Percentiles rank a stretch among this genome's conserved stretches.
Evolutionary conservation across 2,113 vertebrate species (phyloP).

Genomic region (Oryzias celebensis): DNA sequence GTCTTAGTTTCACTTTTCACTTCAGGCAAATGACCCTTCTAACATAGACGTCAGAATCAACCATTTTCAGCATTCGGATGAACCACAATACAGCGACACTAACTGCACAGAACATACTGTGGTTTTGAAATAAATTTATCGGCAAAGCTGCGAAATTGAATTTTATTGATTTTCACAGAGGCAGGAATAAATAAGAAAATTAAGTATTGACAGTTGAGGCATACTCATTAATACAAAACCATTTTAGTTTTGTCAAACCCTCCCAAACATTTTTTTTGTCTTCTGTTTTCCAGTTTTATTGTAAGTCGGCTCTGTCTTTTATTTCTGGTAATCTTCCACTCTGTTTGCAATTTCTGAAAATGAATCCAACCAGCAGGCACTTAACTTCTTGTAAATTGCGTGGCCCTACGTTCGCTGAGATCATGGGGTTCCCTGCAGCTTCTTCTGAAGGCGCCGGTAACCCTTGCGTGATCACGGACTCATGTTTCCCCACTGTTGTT

Average conservation of each 20-base stretch:
- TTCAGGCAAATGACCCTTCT: too few species aligned
- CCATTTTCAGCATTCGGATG: neutral
- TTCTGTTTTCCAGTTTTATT: neutral
- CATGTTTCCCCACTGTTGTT: neutral
- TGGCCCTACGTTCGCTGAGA: neutral
- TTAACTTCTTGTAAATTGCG: neutral
- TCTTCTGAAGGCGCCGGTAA: neutral
- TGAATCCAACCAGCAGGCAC: neutral
- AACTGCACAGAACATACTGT: neutral
- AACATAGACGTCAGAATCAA: too few species aligned
- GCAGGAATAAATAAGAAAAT: constrained; percentile 4
- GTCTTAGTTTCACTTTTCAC: too few species aligned
- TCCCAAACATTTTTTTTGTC: neutral
- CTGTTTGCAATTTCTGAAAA: neutral
- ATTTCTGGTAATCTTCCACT: neutral
- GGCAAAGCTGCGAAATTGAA: neutral
- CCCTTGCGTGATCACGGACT: neutral
- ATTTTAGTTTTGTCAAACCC: neutral
- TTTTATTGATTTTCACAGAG: neutral
- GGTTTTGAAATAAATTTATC: neutral
- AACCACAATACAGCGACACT: neutral
- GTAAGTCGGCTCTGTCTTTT: neutral
- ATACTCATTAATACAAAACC: neutral
- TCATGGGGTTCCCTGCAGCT: neutral
- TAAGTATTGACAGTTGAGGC: neutral